Conservation (phyloP, 2,113 vertebrate genomes). For the Dicerorhinus sumatrensis region DNA sequence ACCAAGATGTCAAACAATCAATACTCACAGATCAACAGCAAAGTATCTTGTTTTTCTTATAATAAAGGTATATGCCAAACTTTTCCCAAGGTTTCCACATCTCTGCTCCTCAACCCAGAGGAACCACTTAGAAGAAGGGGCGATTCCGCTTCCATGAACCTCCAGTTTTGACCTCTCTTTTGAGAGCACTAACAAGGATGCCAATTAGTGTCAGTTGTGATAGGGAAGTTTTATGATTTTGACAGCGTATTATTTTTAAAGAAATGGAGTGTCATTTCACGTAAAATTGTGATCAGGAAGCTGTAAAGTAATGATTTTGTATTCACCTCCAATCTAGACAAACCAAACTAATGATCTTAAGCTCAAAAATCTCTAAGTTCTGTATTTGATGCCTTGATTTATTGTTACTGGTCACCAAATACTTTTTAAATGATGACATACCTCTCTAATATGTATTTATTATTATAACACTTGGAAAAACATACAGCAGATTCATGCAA, state of each 20-base stretch:
- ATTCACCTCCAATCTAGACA: neutral
- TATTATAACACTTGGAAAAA: constrained; percentile 31
- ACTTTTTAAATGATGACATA: neutral
- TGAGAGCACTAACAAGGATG: constrained; percentile 55
- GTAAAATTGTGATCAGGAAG: neutral
- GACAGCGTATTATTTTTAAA: constrained; percentile 59
- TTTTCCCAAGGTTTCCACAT: constrained; percentile 46
- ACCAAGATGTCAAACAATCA: constrained; percentile 16
- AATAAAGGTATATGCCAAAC: neutral
- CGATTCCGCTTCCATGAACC: neutral
- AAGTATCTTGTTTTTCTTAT: neutral
- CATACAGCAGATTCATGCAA: neutral
- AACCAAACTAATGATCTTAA: constrained; percentile 8
- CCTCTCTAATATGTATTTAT: neutral
- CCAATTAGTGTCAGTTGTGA: constrained; percentile 66
- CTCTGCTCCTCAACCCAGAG: constrained; percentile 46
- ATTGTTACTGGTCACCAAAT: neutral
- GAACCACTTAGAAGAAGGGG: constrained; percentile 46
- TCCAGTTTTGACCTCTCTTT: constrained; percentile 54
- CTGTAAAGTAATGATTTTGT: neutral
- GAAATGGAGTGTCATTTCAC: constrained; percentile 36
- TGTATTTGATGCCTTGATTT: neutral
- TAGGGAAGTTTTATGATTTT: constrained; percentile 41
- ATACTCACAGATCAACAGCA: neutral
- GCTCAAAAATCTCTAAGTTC: neutral